Conservation (phyloP, 2,888 invertebrate genomes). For the Acrobasis repandana region DNA sequence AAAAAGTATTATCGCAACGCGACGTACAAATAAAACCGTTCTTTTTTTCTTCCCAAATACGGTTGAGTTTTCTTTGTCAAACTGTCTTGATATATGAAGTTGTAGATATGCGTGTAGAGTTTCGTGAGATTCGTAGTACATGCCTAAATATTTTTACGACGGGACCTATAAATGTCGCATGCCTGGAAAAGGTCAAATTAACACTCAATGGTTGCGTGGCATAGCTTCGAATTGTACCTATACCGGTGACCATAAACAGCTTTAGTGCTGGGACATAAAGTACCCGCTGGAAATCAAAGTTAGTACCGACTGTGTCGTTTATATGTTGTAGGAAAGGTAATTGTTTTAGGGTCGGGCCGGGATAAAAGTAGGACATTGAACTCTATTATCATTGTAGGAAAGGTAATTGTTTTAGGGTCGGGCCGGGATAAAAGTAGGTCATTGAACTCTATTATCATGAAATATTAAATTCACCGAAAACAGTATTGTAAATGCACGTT, state of each 20-base stretch:
- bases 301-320: neutral
- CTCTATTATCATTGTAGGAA: too few species aligned
- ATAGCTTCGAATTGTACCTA: slow-evolving; percentile 6
- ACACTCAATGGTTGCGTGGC: slow-evolving; percentile 16
- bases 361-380: neutral
- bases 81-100: neutral
- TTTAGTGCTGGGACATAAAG: neutral
- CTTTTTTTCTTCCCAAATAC: neutral
- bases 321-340: neutral
- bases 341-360: neutral
- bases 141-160: slow-evolving; percentile 22
- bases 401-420: neutral
- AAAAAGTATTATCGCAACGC: neutral
- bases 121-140: slow-evolving; percentile 19
- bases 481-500: too few species aligned
- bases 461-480: too few species aligned
- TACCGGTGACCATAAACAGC: neutral
- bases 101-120: neutral
- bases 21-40: neutral
- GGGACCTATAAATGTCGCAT: slow-evolving; percentile 14
- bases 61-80: neutral
- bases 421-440: neutral
- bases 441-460: too few species aligned
- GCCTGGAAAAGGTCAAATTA: slow-evolving; percentile 14
- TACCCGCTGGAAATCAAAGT: neutral